These are phyloP conservation scores for Diacarnus erythraeanus DNA, from an alignment of 37 sponge, comb jelly and placozoan genomes.

Conservation along the genomic window DNA sequence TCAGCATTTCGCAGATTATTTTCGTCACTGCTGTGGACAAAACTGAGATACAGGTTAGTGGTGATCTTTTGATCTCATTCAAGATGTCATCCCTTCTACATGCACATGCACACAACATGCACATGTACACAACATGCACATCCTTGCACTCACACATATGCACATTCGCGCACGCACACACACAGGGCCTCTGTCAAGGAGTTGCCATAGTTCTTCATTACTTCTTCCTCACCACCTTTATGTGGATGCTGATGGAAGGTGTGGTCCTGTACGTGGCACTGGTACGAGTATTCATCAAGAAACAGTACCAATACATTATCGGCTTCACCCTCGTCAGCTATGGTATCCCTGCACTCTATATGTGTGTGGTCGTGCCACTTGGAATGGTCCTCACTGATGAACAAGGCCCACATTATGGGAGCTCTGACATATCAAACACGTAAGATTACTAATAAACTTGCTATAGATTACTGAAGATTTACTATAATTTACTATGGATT, in stretches of 20 bases:
- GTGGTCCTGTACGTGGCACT: slow-evolving; percentile 63
- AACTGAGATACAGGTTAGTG: slow-evolving; percentile 24
- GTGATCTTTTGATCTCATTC: neutral
- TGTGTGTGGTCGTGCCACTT: slow-evolving; percentile 44
- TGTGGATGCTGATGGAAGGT: slow-evolving; percentile 88
- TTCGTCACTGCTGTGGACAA: slow-evolving; percentile 46
- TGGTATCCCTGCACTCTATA: slow-evolving; percentile 55
- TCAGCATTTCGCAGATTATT: slow-evolving; percentile 57
- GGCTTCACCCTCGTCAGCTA: slow-evolving; percentile 55
- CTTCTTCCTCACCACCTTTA: slow-evolving; percentile 57
- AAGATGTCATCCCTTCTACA: neutral
- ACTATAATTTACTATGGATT: neutral
- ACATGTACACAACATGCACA: too few relatives aligned
- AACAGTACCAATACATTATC: slow-evolving; percentile 23
- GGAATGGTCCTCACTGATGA: slow-evolving; percentile 21
- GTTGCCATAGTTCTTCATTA: slow-evolving; percentile 56
- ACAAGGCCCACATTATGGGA: slow-evolving; percentile 25
- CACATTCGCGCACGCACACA: too few relatives aligned
- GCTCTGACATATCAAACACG: neutral
- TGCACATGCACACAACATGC: too few relatives aligned
- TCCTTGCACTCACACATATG: too few relatives aligned
- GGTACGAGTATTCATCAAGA: slow-evolving; percentile 55
- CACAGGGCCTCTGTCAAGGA: slow-evolving; percentile 23
- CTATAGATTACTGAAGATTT: neutral
- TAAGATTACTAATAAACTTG: neutral